Base-by-base conservation (phyloP, 2,888 invertebrate species). In the Acleris sparsana region DNA sequence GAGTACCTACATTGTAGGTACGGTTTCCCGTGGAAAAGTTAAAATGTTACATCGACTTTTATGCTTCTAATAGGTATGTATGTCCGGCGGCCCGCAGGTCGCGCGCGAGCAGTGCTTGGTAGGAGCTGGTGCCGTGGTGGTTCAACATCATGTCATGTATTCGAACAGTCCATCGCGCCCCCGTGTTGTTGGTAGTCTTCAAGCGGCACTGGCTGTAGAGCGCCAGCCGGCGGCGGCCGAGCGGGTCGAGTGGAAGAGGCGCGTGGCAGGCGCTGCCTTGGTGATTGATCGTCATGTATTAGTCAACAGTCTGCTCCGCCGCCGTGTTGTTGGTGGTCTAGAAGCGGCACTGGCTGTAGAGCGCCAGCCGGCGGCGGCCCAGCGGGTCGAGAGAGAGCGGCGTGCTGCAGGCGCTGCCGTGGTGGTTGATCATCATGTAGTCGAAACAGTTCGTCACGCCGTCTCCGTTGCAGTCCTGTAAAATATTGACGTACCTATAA, bases 241-340 rank as follows among this genome's bases (percentile, higher is more conserved):
- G 73, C 1, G 69, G 48, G 0, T 84, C 80, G 16, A 71, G 72
- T 66, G 68, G 61, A 2, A 91, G 80, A 0, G 93, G 85, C 1
- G 80, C 80, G 4, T 87, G 78, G 76, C 94, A 94, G 11, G 88
- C 88, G 44, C 86, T 82, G 0, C 94, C 94, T 76, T 94, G 93
- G 80, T 93, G 93, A 81, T 95, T 94, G 67, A 95, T 93, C 92
- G 94, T 93, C 82, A 94, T 93, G 83, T 92, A n/a, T n/a, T n/a
- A 95, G 82, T 95, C 95, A 90, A 92, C 95, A 95, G 80, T 95
- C 88, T 0, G 95, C 94, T 0, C 94, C 90, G 0, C 94, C 94
- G 76, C 95, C 94, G 0, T 13, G 39, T 13, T 13, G 13, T 39
- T 3, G 2, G 33, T 33, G 33, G 11, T 33, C 53, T 72, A 73